Conservation (phyloP, 2,888 invertebrate genomes). For the Melinopterus prodromus region DNA sequence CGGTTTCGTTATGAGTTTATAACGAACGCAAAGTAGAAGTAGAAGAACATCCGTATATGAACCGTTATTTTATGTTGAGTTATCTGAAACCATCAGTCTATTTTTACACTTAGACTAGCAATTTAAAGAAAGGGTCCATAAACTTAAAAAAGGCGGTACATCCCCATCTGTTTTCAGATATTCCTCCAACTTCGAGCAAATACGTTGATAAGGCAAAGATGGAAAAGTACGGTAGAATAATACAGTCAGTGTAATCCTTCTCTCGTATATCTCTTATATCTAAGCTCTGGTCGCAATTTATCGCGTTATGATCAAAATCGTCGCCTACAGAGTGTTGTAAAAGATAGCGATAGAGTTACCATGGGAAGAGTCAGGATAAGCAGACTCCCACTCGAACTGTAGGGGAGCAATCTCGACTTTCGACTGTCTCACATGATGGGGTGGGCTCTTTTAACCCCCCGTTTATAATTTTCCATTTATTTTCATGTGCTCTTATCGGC, state of each 20-base stretch:
- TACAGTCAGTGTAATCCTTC: not conserved
- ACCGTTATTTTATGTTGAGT: no score
- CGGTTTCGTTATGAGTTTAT: no score
- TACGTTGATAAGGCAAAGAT: not conserved
- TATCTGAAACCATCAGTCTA: no score
- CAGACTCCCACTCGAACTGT: not conserved
- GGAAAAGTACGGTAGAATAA: not conserved
- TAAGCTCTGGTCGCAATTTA: not conserved
- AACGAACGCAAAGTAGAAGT: no score
- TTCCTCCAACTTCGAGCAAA: not conserved
- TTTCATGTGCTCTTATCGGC: not conserved
- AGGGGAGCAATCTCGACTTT: not conserved
- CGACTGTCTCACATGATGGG: not conserved
- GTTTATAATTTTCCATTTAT: constrained; percentile 4
- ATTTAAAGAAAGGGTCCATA: no score
- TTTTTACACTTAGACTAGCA: no score
- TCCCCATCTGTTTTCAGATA: not conserved
- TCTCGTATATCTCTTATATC: not conserved
- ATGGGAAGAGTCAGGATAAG: not conserved
- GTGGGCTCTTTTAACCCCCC: not conserved
- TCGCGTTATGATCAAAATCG: not conserved
- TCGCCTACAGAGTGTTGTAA: constrained; percentile 4
- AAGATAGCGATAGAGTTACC: not conserved
- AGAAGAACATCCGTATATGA: no score
- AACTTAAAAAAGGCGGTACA: no score